Percentiles rank a stretch among this genome's conserved stretches.
Conservation (phyloP, 2,888 invertebrate genomes). For the Drosophila peninsularis region DNA sequence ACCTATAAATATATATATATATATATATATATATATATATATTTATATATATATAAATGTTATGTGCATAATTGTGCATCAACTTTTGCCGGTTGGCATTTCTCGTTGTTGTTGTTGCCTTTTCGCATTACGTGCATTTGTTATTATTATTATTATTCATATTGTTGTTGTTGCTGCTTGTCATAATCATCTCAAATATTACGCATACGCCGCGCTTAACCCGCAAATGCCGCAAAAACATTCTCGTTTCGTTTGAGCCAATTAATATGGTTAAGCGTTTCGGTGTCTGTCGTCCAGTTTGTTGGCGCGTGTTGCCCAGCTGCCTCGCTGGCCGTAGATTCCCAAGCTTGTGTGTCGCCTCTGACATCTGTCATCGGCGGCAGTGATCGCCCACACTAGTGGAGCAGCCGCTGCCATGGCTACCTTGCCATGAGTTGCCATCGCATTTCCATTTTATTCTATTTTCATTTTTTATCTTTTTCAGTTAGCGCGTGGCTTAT, state of each 20-base stretch:
- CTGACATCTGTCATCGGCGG: slow-evolving; percentile 58
- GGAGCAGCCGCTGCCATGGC: not conserved
- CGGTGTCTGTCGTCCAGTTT: slow-evolving; percentile 59
- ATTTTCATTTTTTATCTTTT: slow-evolving; percentile 8
- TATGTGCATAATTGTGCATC: slow-evolving; percentile 28
- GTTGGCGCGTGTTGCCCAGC: slow-evolving; percentile 74
- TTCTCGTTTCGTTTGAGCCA: slow-evolving; percentile 42
- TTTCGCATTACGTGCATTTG: slow-evolving; percentile 21
- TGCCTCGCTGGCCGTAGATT: slow-evolving; percentile 51
- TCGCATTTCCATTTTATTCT: not conserved
- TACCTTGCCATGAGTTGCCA: not conserved
- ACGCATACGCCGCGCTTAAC: slow-evolving; percentile 60
- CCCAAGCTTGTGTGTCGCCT: slow-evolving; percentile 44
- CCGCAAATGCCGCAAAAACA: slow-evolving; percentile 45
- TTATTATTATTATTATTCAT: slow-evolving; percentile 13
- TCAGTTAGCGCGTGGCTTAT: slow-evolving; percentile 31
- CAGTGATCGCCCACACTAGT: slow-evolving; percentile 22
- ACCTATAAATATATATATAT: slow-evolving; percentile 1
- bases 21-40: slow-evolving; percentile 11
- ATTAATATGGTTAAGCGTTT: slow-evolving; percentile 74
- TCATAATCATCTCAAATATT: slow-evolving; percentile 54
- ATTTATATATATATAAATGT: slow-evolving; percentile 18
- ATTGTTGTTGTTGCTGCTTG: slow-evolving; percentile 11
- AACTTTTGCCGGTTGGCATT: slow-evolving; percentile 60
- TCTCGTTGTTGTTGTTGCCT: too few species aligned